These are phyloP conservation scores for Eulemur albifrons DNA, from an alignment of 2,797 vertebrate genomes.

Conservation along the genomic window DNA sequence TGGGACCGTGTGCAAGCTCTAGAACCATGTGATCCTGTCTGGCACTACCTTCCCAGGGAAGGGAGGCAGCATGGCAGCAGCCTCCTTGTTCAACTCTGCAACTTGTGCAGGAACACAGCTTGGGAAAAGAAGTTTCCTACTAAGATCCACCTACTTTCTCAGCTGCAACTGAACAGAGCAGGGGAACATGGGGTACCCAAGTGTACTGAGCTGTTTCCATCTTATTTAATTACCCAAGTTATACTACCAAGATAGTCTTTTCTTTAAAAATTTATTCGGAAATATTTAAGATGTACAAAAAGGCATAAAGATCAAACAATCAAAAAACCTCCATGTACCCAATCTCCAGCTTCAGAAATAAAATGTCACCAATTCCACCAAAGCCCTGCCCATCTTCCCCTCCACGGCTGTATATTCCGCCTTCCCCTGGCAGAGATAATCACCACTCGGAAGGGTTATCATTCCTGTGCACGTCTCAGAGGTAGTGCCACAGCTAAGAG, in stretches of 20 bases:
- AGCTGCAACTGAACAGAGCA: not conserved
- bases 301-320: not conserved
- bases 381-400: not conserved
- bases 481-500: not conserved
- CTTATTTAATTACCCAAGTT: not conserved
- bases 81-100: not conserved
- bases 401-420: fast-evolving
- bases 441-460: fast-evolving
- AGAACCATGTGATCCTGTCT: not conserved
- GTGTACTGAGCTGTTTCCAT: not conserved
- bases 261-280: not conserved
- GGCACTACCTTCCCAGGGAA: not conserved
- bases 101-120: no score
- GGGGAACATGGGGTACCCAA: not conserved
- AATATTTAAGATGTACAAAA: not conserved
- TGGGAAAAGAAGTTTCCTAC: not conserved
- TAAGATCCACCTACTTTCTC: not conserved
- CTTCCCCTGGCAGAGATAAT: no score
- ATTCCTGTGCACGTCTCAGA: not conserved
- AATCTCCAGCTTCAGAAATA: not conserved
- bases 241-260: not conserved
- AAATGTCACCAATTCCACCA: not conserved
- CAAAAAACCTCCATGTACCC: not conserved
- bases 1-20: not conserved
- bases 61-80: fast-evolving